Evolutionary conservation across 2,888 invertebrate species (phyloP), one percentile per base, ranked within the genome.

Genomic region (Globia sparganii): DNA sequence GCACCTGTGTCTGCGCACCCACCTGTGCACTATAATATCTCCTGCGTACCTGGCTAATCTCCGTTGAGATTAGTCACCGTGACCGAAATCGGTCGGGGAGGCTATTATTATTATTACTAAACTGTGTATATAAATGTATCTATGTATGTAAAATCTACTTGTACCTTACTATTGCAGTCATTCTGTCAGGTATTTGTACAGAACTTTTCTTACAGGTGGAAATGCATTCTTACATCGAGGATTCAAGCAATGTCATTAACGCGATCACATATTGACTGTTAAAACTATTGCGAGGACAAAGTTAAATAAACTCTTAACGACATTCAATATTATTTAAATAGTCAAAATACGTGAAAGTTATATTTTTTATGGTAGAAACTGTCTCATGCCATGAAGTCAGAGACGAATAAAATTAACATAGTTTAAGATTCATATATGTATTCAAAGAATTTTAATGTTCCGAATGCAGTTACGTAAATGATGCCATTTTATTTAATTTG

Each of bases 381-480:
- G 77, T 88, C 71, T 68, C 75, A 77, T 56, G 49, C 43, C 37
- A 61, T 75, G 79, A 84, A 75, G 68, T 76, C 65, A 43, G 71
- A 28, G 43, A 43, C 28, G 83, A 59, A 88, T 82, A 75, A 72
- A 67, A 88, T 88, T 86, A 77, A 62, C 81, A 88, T 88, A 82
- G 40, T 78, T 84, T 79, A 78, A 6, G 56, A 67, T 59, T 59
- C 56, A 68, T 34, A 68, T 34, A 75, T 76, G 37, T 62, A 75
- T 83, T 78, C 66, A 59, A 82, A 67, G 84, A 86, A 88, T 88
- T 77, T 79, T 46, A 43, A 64, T 65, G 65, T 72, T 69, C 40
- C 59, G 59, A 56, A 65, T 59, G 21, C 25, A 40, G 78, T 87
- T 85, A 81, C 46, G 72, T 83, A 86, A 87, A 73, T 85, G 21